These are phyloP conservation scores for Scytalopus superciliaris DNA, from an alignment of 2,113 vertebrate genomes.

Conservation along the genomic window DNA sequence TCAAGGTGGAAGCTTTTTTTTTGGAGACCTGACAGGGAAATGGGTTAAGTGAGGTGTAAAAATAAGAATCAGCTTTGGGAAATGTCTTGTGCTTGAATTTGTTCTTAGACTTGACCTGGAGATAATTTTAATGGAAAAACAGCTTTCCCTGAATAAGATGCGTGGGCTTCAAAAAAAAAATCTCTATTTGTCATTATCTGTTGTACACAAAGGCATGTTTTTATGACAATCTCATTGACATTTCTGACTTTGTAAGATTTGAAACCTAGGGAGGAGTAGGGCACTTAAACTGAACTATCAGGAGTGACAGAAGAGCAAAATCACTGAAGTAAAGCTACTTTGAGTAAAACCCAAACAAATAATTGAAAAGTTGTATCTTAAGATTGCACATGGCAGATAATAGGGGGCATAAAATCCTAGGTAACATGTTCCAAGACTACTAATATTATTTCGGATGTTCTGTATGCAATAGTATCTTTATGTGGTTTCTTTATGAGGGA, in stretches of 20 bases:
- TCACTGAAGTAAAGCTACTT: not conserved
- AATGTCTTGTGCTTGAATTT: not conserved
- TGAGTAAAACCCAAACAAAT: not conserved
- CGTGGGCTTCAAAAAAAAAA: not conserved
- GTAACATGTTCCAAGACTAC: not conserved
- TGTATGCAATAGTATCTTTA: not conserved
- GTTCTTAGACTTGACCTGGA: not conserved
- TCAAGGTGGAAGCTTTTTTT: not conserved
- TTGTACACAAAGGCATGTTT: not conserved
- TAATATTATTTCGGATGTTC: not conserved
- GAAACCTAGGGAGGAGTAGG: not conserved
- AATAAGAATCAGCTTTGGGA: not conserved
- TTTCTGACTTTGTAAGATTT: not conserved
- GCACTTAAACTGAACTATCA: not conserved
- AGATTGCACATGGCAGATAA: not conserved
- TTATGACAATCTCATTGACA: not conserved
- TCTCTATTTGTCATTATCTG: not conserved
- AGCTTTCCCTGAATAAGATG: not conserved
- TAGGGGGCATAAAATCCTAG: not conserved
- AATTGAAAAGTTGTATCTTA: not conserved
- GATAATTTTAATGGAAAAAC: not conserved
- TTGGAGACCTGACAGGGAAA: not conserved
- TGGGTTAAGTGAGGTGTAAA: not conserved
- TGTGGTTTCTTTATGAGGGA: not conserved
- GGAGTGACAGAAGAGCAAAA: not conserved